Conservation (phyloP, 2,797 vertebrate genomes). For the Simalia tracyae region DNA sequence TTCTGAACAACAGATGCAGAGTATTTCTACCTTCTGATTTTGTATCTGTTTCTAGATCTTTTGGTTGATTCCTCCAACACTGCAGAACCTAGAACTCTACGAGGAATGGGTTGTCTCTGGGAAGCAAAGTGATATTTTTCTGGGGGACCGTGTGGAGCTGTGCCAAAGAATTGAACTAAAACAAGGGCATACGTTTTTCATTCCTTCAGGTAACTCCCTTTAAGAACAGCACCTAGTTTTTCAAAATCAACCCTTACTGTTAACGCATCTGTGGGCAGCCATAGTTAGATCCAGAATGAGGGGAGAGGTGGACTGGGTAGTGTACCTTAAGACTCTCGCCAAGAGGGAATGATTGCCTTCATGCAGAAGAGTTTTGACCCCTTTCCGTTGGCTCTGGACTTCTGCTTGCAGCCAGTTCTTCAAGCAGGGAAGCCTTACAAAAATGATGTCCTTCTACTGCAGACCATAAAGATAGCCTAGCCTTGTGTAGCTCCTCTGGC, state of each 20-base stretch:
- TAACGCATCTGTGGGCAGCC: neutral
- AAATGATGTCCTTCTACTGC: neutral
- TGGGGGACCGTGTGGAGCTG: slow-evolving; percentile 92
- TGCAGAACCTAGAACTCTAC: slow-evolving; percentile 91
- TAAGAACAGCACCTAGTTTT: slow-evolving; percentile 1
- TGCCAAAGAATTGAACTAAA: slow-evolving; percentile 95
- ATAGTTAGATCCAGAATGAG: neutral
- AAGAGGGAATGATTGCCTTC: neutral
- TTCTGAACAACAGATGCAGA: too few species aligned
- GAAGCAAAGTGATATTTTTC: slow-evolving; percentile 95
- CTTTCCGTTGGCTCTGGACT: neutral
- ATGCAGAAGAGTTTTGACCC: neutral
- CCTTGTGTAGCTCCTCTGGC: neutral
- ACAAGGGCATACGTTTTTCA: slow-evolving; percentile 95
- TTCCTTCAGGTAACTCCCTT: slow-evolving; percentile 87
- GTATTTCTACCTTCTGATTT: slow-evolving; percentile 12
- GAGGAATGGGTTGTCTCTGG: slow-evolving; percentile 98
- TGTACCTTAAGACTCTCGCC: neutral
- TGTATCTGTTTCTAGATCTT: slow-evolving; percentile 83
- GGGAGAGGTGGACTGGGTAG: neutral
- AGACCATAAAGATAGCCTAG: neutral
- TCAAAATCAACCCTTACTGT: neutral
- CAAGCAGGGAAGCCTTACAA: too few species aligned
- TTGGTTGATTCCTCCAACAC: slow-evolving; percentile 94
- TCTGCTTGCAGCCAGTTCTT: neutral